Conservation (phyloP, 2,797 vertebrate genomes). For the Erethizon dorsatum region DNA sequence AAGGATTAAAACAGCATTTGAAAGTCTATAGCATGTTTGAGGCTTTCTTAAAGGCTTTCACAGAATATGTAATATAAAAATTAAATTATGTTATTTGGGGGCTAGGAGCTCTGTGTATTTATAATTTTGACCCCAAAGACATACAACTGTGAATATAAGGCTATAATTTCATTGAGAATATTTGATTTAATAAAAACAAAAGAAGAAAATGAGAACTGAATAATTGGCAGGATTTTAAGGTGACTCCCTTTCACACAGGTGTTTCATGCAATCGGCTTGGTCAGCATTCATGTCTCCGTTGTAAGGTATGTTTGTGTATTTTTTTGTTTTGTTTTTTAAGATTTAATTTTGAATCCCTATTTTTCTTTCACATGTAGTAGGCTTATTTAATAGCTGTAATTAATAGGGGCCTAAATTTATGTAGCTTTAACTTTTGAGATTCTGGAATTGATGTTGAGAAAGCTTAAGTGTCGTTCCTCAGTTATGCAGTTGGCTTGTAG, state of each 20-base stretch:
- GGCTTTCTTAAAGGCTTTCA: background rate
- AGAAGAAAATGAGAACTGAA: background rate
- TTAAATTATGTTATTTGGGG: background rate
- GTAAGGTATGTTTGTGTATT: conserved; percentile 92
- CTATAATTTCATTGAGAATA: background rate
- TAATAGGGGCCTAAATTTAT: background rate
- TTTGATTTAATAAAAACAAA: conserved; percentile 21
- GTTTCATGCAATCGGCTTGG: conserved; percentile 98
- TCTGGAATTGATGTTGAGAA: background rate
- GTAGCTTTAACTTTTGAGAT: background rate
- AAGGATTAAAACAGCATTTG: conserved; percentile 4
- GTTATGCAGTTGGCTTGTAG: background rate
- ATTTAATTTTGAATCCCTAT: background rate
- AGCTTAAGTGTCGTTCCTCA: background rate
- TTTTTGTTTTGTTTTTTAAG: background rate
- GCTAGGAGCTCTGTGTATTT: background rate
- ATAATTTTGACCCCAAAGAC: conserved; percentile 16
- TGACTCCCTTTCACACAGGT: conserved; percentile 88
- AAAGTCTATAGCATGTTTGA: background rate
- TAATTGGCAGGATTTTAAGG: background rate
- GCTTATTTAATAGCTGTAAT: background rate
- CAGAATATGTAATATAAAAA: conserved; percentile 37
- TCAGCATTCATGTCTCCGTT: conserved; percentile 98
- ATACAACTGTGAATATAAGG: background rate
- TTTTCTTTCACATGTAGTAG: background rate